phyloP scores from a whole-genome alignment of 2,888 invertebrate species.

The Digitonthophagus gazella region DNA sequence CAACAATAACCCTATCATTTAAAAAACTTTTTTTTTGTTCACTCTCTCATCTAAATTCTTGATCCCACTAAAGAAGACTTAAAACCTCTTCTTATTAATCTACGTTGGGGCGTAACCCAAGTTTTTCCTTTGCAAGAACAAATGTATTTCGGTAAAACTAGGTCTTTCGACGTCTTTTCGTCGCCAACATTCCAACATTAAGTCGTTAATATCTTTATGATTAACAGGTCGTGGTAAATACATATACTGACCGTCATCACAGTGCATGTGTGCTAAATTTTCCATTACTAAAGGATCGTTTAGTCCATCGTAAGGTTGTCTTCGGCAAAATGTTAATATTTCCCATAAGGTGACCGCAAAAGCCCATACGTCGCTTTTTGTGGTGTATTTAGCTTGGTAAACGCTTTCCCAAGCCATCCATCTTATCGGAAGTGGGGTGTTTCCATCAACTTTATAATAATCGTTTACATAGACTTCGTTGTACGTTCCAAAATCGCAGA shows the following conservation, averaged over 20 bases:
- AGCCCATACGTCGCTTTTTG: constrained; percentile 89
- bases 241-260: constrained; percentile 61
- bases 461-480: constrained; percentile 76
- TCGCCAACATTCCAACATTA: constrained; percentile 85
- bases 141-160: constrained; percentile 76
- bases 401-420: constrained; percentile 92
- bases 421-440: constrained; percentile 76
- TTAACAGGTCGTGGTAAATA: constrained; percentile 68
- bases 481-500: constrained; percentile 83
- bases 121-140: constrained; percentile 74
- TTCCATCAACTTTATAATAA: constrained; percentile 79
- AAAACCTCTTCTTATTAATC: constrained; percentile 51
- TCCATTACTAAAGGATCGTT: constrained; percentile 78
- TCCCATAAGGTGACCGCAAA: constrained; percentile 89
- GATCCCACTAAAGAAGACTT: constrained; percentile 43
- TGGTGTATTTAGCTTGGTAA: constrained; percentile 78
- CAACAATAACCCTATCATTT: constrained; percentile 23
- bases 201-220: constrained; percentile 79
- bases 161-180: constrained; percentile 73
- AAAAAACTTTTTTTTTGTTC: no score
- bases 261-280: constrained; percentile 71
- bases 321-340: constrained; percentile 73
- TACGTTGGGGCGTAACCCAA: constrained; percentile 60
- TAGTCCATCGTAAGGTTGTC: constrained; percentile 74
- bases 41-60: constrained; percentile 27